Conservation (phyloP, 2,888 invertebrate genomes). For the Nezara viridula region DNA sequence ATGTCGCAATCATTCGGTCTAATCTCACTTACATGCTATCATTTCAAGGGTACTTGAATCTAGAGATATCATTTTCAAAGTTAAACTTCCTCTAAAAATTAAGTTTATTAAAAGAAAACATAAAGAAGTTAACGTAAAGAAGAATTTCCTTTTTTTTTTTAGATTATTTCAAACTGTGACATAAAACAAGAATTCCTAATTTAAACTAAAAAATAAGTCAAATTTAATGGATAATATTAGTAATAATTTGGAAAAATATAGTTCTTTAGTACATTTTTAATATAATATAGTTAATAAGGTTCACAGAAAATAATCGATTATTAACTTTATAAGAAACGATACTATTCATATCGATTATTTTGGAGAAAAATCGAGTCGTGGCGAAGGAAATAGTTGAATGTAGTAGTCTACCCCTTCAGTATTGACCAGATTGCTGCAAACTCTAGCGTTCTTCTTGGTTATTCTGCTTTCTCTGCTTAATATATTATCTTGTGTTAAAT, state of each 20-base stretch:
- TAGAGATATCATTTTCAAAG: background rate
- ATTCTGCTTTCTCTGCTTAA: background rate
- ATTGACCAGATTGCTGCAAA: slow-evolving; percentile 14
- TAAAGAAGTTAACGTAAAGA: background rate
- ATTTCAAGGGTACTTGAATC: background rate
- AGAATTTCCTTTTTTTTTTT: too few species aligned
- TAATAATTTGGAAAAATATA: too few species aligned
- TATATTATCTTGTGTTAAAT: background rate
- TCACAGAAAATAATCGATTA: too few species aligned
- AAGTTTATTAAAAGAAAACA: background rate
- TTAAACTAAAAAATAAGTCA: too few species aligned
- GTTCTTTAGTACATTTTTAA: too few species aligned
- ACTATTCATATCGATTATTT: too few species aligned
- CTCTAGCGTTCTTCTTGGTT: background rate
- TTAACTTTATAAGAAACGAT: too few species aligned
- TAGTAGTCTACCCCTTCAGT: background rate
- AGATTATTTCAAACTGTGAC: too few species aligned
- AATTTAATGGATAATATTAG: too few species aligned
- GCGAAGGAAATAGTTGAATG: background rate
- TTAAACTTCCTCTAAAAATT: background rate
- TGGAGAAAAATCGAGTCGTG: too few species aligned
- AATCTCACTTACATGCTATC: background rate
- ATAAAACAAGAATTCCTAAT: too few species aligned
- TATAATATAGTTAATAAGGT: too few species aligned
- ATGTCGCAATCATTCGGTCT: background rate